A percentile compares a stretch with the other conserved stretches of the same genome.
phyloP scores from a whole-genome alignment of 2,888 invertebrate genomes.

The Drosophila barbarae region DNA sequence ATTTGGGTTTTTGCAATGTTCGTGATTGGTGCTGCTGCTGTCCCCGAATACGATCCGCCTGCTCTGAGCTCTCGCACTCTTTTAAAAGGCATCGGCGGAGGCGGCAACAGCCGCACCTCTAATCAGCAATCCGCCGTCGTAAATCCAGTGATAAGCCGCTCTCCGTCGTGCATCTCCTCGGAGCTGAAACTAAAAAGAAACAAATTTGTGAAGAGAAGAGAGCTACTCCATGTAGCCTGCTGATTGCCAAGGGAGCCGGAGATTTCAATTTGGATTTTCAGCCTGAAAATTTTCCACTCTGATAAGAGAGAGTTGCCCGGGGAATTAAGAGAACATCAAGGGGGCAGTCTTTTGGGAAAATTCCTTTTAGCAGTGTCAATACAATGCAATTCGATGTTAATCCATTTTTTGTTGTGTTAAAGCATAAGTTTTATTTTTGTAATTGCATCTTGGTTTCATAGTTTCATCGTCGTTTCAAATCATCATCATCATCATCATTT shows the following conservation, averaged over 20 bases:
- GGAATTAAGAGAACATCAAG: constrained; percentile 12
- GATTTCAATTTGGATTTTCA: constrained; percentile 4
- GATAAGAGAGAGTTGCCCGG: constrained; percentile 26
- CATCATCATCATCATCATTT: constrained; percentile 4
- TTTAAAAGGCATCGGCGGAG: constrained; percentile 63
- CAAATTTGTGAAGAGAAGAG: constrained; percentile 30
- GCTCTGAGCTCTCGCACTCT: constrained; percentile 66
- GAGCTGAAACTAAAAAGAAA: constrained; percentile 23
- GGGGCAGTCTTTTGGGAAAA: neutral
- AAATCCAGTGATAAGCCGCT: constrained; percentile 41
- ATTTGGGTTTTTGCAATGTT: constrained; percentile 4
- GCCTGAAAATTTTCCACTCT: constrained; percentile 36
- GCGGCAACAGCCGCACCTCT: constrained; percentile 52
- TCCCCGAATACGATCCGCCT: constrained; percentile 53
- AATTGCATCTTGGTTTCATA: constrained; percentile 59
- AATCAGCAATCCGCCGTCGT: constrained; percentile 34
- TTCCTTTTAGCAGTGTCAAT: constrained; percentile 3
- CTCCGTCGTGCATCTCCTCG: constrained; percentile 24
- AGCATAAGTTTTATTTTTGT: constrained; percentile 56
- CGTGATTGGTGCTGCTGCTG: constrained; percentile 7
- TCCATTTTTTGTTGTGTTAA: constrained; percentile 44
- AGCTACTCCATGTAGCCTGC: constrained; percentile 25
- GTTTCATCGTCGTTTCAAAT: constrained; percentile 19
- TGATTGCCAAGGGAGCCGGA: constrained; percentile 26
- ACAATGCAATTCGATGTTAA: neutral